Conservation (phyloP, 2,113 vertebrate species). For the Bombycilla garrulus region DNA sequence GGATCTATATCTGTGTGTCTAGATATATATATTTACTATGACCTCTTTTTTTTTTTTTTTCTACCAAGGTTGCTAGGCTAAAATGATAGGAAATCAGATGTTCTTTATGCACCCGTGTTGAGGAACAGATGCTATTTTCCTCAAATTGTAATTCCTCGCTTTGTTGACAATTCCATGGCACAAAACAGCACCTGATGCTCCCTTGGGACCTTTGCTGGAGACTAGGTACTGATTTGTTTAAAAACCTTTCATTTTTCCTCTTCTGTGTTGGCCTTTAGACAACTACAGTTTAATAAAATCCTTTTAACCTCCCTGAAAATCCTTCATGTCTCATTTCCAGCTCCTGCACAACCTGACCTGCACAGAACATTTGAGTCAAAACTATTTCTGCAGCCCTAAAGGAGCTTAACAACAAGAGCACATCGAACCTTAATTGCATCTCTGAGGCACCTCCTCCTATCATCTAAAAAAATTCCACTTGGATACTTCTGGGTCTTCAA, state of each 20-base stretch:
- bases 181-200: not conserved
- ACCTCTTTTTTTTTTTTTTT: not conserved
- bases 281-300: not conserved
- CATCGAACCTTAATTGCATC: not conserved
- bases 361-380: not conserved
- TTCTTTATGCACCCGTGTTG: not conserved
- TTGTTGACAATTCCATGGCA: not conserved
- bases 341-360: not conserved
- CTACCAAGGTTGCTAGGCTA: not conserved
- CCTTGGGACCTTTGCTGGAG: not conserved
- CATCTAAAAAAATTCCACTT: not conserved
- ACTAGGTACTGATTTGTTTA: not conserved
- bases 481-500: not conserved
- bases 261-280: not conserved
- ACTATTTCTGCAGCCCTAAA: not conserved
- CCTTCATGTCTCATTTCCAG: not conserved
- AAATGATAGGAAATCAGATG: not conserved
- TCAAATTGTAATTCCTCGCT: not conserved
- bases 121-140: not conserved
- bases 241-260: not conserved
- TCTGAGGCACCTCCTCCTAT: not conserved
- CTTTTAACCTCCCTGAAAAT: not conserved
- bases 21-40: too few species aligned
- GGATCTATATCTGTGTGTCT: not conserved
- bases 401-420: not conserved